Evolutionary conservation across 2,797 vertebrate species (phyloP), one percentile per base, ranked within the genome.

Genomic region (Luscinia luscinia): DNA sequence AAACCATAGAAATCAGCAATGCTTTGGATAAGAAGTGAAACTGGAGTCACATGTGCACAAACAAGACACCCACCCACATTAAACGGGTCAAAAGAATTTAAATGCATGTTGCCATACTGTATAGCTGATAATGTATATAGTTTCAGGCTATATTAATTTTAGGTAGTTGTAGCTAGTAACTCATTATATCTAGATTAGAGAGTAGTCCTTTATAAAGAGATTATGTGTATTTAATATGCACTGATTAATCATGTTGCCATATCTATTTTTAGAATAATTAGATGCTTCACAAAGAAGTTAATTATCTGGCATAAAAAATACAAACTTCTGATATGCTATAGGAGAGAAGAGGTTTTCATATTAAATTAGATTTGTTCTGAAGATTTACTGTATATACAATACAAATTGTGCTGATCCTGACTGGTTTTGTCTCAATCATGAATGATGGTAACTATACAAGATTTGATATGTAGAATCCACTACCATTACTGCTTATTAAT

Each of bases 191-290:
- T 87, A 67, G 76, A 77, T 85, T 66, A 88, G 23, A 51, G 36
- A 70, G n/a, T 41, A 41, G 6, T 77, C 38, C 14, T 80, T 80
- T 90, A 43, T 48, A 70, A 85, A 83, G 45, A 45, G 32, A 75
- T 81, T 77, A 84, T 86, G 77, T 75, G 11, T 81, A 46, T 84
- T 93, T 78, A 51, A 75, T 75, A 3, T 81, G 21, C 20, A 30
- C 46, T 38, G 85, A 76, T 76, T 81, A 88, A 88, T 84, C 41
- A 54, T 45, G 21, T 38, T 62, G 16, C 23, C 27, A 8, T 45
- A 57, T 34, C 52, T 93, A 67, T 77, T 81, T 95, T 92, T 89
- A 86, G 58, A 85, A 90, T 55, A 59, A 78, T 74, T 70, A 78
- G 5, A 15, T 73, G 23, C 38, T 43, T 93, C 64, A 73, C 28